A percentile compares a stretch with the other conserved stretches of the same genome.
Evolutionary conservation across 2,797 vertebrate species (phyloP).

Genomic region (Acridotheres tristis): DNA sequence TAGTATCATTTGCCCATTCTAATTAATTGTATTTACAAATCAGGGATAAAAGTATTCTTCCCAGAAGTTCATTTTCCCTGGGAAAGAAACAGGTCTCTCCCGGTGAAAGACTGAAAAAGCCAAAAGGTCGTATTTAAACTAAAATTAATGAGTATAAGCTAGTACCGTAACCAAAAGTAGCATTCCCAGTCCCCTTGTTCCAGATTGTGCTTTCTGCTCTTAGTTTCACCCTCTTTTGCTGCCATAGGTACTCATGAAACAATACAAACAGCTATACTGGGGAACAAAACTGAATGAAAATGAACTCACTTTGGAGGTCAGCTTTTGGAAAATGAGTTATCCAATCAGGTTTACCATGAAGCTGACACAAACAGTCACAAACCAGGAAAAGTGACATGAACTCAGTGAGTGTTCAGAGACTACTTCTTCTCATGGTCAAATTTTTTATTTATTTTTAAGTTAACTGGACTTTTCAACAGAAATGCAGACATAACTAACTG

Average conservation of each 20-base stretch:
- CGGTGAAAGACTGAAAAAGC: background rate
- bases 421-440: background rate
- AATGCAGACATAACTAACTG: background rate
- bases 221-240: background rate
- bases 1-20: background rate
- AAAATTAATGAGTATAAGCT: background rate
- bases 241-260: fast-evolving
- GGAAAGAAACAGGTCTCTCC: background rate
- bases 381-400: background rate
- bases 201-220: background rate
- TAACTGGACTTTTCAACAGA: background rate
- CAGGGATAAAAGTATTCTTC: background rate
- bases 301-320: background rate
- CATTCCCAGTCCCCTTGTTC: background rate
- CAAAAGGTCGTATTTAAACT: background rate
- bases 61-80: background rate
- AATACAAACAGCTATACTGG: background rate
- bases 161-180: background rate
- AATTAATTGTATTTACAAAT: background rate
- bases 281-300: background rate
- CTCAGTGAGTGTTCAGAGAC: background rate
- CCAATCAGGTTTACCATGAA: background rate
- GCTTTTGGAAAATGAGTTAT: background rate
- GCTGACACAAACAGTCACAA: background rate
- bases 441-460: background rate